Base-by-base conservation (phyloP, 2,888 invertebrate genomes). In the Pinctada fucata region DNA sequence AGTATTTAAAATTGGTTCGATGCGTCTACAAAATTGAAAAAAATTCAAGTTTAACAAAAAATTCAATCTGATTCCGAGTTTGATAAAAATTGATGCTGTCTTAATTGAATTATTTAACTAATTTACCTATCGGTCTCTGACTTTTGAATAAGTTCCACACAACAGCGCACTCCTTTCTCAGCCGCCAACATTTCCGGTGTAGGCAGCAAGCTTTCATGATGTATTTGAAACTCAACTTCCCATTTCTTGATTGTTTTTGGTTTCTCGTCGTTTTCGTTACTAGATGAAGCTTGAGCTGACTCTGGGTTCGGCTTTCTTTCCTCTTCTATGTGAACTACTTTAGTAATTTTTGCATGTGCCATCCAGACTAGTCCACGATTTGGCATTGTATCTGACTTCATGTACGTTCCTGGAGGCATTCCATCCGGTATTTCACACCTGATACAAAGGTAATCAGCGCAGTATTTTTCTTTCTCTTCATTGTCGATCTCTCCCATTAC, bases 361-460 rank as follows among this genome's bases (percentile, higher is more conserved):
- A 83, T 72, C 82, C 82, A 82, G 3, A 76, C 67, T 8, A 50
- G n/a, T 65, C 16, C 83, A 0, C 83, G 83, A 50, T 78, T 10
- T 3, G 73, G 66, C 3, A n/a, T 31, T 48, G n/a, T 75, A 8
- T 82, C 81, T 6, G 77, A 72, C 13, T 70, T 70, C 48, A 72
- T 73, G 47, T 83, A 83, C 63, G 76, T 31, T 66, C 63, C 10
- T 80, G 3, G 16, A 70, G 50, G 13, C 58, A 1, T 16, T 31
- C 10, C 1, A 16, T 71, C 58, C 48, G n/a, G 16, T 10, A 72
- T 6, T 8, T 71, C 67, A 47, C 73, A 80, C 66, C 64, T 70
- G n/a, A 80, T 51, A 52, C 80, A 80, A 2, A 80, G 65, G 51
- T 69, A 80, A 74, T 78, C 75, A 16, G 72, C 50, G 10, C 16